Evolutionary conservation across 2,888 invertebrate species (phyloP), one percentile per base, ranked within the genome.

Genomic region (Drosophila barbarae): DNA sequence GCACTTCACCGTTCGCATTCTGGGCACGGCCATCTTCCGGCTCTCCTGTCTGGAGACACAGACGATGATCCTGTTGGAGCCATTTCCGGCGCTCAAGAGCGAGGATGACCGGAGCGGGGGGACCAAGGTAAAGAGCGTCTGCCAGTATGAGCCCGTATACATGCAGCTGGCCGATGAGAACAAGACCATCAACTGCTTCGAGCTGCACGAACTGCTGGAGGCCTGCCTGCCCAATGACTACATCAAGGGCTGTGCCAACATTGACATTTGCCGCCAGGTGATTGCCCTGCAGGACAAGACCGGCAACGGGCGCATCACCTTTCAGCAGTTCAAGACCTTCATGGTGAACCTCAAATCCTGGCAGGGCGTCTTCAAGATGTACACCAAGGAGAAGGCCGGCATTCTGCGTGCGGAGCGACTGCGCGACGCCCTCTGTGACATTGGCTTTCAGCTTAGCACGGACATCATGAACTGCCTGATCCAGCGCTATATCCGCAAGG

Each of bases 141-240:
- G 89, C 60, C 96, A 96, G 86, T 97, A 97, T 87, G 96, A 97
- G 86, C 94, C 95, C 0, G 94, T 97, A 3, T 97, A 97, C 87
- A 90, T 97, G 65, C 96, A 97, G 86, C 89, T 97, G 69, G 96
- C 97, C 0, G 97, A 97, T 87, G 97, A 97, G 86, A 96, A 96
- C 86, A 90, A 89, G 77, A 95, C 96, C 0, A 95, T 97, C 28
- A 96, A 96, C 84, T 95, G 96, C 5, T 97, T 97, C 86, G 97
- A 97, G 87, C 90, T 97, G 6, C 96, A 97, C 88, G 97, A 97
- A 87, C 90, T 97, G 18, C 89, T 97, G 30, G 97, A 97, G 84
- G 96, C 95, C 1, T 97, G 97, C 88, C 91, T 97, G 60, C 97
- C 97, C 0, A 97, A 97, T 87, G 97, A 97, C 90, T 97, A 97